Evolutionary conservation across 2,797 vertebrate genomes (phyloP).

Genomic region (Squalus acanthias): DNA sequence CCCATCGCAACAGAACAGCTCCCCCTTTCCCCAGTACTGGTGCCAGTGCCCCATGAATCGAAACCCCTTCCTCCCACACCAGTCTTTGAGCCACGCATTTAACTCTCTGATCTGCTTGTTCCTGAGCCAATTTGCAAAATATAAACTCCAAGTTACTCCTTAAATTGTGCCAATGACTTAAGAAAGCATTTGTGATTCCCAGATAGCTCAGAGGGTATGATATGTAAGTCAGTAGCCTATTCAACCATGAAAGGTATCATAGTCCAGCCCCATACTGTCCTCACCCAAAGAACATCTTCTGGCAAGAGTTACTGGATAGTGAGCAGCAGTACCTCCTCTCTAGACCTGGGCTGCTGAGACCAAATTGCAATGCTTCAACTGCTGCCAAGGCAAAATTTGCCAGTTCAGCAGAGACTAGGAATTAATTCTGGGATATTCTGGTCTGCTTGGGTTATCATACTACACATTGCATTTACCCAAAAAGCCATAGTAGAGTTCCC

Average conservation of each 20-base stretch:
- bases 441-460: background rate
- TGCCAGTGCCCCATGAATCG: too few relatives aligned
- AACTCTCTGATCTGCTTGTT: too few relatives aligned
- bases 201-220: background rate
- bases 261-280: background rate
- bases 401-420: background rate
- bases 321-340: background rate
- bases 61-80: too few relatives aligned
- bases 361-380: background rate
- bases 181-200: background rate
- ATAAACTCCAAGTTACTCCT: background rate
- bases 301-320: background rate
- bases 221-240: background rate
- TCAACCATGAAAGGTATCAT: background rate
- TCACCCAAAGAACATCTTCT: background rate
- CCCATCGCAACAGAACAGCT: too few relatives aligned
- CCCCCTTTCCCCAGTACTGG: too few relatives aligned
- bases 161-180: background rate
- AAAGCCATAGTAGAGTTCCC: background rate
- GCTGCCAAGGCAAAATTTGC: background rate
- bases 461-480: background rate
- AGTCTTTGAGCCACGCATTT: too few relatives aligned
- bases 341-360: background rate
- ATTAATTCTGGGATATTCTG: background rate
- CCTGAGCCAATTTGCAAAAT: too few relatives aligned